Conservation (phyloP, 2,797 vertebrate species). For the Leptatherina wallacei region DNA sequence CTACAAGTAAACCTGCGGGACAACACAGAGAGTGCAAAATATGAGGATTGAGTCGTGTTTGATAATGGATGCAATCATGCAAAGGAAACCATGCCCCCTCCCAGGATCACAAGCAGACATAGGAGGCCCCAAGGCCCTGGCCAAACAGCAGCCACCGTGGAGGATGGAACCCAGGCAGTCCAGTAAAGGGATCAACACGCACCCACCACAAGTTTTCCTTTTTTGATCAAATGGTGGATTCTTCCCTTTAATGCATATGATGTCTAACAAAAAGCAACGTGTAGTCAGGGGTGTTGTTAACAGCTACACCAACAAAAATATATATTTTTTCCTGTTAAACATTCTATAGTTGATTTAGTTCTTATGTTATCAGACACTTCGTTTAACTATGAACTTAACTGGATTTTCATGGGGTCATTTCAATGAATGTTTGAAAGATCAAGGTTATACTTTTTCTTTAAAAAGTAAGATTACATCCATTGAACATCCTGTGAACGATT, state of each 20-base stretch:
- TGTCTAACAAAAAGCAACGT: background rate
- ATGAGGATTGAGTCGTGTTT: too few species aligned
- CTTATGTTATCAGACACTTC: too few species aligned
- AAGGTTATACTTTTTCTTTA: too few species aligned
- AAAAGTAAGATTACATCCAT: background rate
- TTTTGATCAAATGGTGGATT: background rate
- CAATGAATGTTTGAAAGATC: background rate
- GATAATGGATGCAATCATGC: too few species aligned
- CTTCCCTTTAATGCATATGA: background rate
- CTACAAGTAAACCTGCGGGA: background rate
- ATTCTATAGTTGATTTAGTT: too few species aligned
- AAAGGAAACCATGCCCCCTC: background rate
- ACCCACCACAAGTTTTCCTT: background rate
- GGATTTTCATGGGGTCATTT: background rate
- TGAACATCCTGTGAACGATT: too few species aligned
- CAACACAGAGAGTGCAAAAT: background rate
- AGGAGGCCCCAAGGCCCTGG: background rate
- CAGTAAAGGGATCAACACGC: too few species aligned
- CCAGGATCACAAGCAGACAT: background rate
- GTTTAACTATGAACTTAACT: too few species aligned
- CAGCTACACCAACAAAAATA: background rate
- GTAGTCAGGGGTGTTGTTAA: background rate
- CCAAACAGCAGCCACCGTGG: too few species aligned
- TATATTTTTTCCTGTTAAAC: background rate
- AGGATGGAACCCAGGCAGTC: too few species aligned